Evolutionary conservation across 2,797 vertebrate genomes (phyloP).

Genomic region (Iguana delicatissima): DNA sequence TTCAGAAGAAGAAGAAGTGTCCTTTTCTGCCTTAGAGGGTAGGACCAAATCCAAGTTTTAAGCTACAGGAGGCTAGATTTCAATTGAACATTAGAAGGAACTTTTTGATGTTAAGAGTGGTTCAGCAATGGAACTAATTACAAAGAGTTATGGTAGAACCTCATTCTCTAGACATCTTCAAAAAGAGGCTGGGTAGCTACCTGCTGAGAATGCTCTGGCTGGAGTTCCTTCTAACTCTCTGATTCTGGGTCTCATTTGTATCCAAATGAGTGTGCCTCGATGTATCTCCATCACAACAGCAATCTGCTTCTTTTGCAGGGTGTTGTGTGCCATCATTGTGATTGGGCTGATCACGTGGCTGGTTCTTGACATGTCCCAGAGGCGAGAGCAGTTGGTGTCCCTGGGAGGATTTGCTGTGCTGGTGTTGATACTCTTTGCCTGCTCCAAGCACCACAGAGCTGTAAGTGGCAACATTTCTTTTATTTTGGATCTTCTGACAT

Average conservation of each 20-base stretch:
- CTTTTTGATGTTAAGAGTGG: too few species aligned
- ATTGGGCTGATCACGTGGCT: conserved; percentile 87
- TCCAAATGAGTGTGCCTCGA: background rate
- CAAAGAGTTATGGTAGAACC: too few species aligned
- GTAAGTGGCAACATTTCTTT: conserved; percentile 78
- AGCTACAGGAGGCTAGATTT: too few species aligned
- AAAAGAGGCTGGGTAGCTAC: too few species aligned
- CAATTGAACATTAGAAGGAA: too few species aligned
- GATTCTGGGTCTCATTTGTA: background rate
- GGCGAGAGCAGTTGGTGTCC: conserved; percentile 90
- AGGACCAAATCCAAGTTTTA: too few species aligned
- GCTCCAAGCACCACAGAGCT: conserved; percentile 86
- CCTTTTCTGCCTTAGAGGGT: too few species aligned
- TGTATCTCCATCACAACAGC: background rate
- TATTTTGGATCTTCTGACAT: background rate
- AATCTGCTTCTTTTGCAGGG: conserved; percentile 78
- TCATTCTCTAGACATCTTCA: too few species aligned
- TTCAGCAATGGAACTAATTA: too few species aligned
- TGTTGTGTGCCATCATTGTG: conserved; percentile 79
- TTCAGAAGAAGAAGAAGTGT: too few species aligned
- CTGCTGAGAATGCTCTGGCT: too few species aligned
- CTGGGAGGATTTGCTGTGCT: conserved; percentile 90
- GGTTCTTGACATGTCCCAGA: conserved; percentile 83
- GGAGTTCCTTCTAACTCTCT: too few species aligned
- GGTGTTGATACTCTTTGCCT: conserved; percentile 83